Evolutionary conservation across 2,888 invertebrate genomes (phyloP).

Genomic region (Ophraella communa): DNA sequence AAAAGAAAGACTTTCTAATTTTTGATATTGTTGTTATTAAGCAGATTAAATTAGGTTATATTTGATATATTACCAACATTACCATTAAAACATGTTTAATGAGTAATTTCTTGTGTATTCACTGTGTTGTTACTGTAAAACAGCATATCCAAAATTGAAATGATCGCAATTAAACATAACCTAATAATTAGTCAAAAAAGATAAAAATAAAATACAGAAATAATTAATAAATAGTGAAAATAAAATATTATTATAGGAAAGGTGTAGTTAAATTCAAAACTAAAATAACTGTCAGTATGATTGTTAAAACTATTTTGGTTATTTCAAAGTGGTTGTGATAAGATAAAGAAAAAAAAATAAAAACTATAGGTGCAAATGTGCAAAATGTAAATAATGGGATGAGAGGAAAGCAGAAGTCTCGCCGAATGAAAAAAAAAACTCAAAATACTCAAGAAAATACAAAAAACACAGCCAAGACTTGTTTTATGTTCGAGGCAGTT

Average conservation of each 20-base stretch:
- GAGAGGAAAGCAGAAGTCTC: constrained; percentile 48
- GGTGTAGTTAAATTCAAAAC: too few relatives aligned
- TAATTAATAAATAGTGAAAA: too few relatives aligned
- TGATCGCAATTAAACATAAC: too few relatives aligned
- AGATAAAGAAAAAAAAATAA: constrained; percentile 5
- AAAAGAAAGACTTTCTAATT: not conserved
- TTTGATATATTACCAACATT: not conserved
- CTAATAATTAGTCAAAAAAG: too few relatives aligned
- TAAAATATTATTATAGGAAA: too few relatives aligned
- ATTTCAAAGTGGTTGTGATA: not conserved
- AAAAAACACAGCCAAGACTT: constrained; percentile 35
- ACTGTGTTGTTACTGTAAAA: too few relatives aligned
- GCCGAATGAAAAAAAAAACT: constrained; percentile 36
- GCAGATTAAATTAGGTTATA: not conserved
- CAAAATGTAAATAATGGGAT: constrained; percentile 26
- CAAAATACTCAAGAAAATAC: too few relatives aligned
- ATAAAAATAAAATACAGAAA: too few relatives aligned
- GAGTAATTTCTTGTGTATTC: too few relatives aligned
- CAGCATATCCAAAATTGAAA: too few relatives aligned
- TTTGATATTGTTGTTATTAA: not conserved
- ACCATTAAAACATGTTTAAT: not conserved
- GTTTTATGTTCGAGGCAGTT: constrained; percentile 35
- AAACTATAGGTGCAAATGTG: constrained; percentile 26
- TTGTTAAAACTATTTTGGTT: too few relatives aligned
- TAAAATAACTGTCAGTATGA: too few relatives aligned